phyloP scores from a whole-genome alignment of 2,888 invertebrate species.

The Eurytoma adleriae region DNA sequence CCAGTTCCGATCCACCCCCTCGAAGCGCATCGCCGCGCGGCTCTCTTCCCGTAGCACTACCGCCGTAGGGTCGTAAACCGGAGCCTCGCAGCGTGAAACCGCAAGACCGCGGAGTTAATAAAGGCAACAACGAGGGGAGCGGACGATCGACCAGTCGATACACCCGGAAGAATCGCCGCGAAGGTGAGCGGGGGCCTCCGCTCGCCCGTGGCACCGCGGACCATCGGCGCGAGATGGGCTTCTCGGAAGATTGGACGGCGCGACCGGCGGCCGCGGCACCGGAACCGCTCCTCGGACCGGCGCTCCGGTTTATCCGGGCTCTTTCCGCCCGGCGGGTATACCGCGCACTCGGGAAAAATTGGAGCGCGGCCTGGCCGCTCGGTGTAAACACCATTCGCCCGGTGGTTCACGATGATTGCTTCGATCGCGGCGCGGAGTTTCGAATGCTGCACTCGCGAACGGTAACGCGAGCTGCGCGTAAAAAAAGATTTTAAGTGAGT shows the following conservation, averaged over 20 bases:
- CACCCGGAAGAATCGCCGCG: neutral
- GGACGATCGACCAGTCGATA: conserved; percentile 1
- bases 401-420: no score
- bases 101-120: conserved; percentile 19
- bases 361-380: no score
- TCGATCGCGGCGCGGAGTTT: no score
- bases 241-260: conserved; percentile 1
- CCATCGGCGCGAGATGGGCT: neutral
- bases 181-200: neutral
- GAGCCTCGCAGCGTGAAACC: neutral
- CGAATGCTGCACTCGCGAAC: no score
- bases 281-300: neutral
- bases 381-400: no score
- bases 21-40: conserved; percentile 42
- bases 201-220: neutral
- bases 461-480: no score
- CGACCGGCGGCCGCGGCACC: neutral
- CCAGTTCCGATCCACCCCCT: neutral
- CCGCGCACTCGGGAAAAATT: no score
- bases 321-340: no score
- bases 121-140: conserved; percentile 25
- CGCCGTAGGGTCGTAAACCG: neutral
- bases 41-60: conserved; percentile 5
- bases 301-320: no score
- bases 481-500: no score